Percentiles rank a stretch among this genome's conserved stretches.
Conservation (phyloP, 53 echinoderm and acorn worm species). For the Antedon mediterranea region DNA sequence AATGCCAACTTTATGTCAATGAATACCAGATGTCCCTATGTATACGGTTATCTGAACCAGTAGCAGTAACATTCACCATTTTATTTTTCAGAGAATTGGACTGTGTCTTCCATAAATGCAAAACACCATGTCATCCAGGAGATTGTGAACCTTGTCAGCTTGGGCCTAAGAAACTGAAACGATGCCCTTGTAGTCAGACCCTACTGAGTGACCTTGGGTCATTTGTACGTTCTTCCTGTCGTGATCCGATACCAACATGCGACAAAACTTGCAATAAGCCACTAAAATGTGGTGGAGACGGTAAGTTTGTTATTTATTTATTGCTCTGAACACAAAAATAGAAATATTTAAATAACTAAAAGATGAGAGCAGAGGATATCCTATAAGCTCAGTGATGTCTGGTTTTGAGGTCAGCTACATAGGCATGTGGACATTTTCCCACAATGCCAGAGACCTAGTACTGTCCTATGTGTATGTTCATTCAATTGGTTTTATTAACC, state of each 20-base stretch:
- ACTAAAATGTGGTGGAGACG: conserved; percentile 61
- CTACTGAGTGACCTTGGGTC: conserved; percentile 17
- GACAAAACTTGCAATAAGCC: conserved; percentile 37
- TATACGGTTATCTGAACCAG: too few relatives aligned
- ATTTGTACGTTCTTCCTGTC: conserved; percentile 44
- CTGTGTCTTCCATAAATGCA: conserved; percentile 69
- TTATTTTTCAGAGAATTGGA: conserved; percentile 27
- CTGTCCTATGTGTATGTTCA: too few relatives aligned
- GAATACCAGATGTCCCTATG: too few relatives aligned
- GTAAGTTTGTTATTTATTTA: conserved; percentile 13
- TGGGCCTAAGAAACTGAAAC: conserved; percentile 48
- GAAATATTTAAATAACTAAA: too few relatives aligned
- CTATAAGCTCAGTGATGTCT: too few relatives aligned
- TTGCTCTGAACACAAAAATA: too few relatives aligned
- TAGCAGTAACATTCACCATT: neutral
- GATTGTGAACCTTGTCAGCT: conserved; percentile 60
- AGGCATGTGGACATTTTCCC: too few relatives aligned
- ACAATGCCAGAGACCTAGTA: too few relatives aligned
- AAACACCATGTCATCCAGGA: conserved; percentile 50
- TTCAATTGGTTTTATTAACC: too few relatives aligned
- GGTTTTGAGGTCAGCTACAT: too few relatives aligned
- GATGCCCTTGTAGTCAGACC: conserved; percentile 81
- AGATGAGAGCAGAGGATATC: too few relatives aligned
- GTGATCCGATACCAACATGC: conserved; percentile 80
- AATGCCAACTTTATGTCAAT: too few relatives aligned